Evolutionary conservation across 2,888 invertebrate species (phyloP).

Genomic region (Hemistola chrysoprasaria): DNA sequence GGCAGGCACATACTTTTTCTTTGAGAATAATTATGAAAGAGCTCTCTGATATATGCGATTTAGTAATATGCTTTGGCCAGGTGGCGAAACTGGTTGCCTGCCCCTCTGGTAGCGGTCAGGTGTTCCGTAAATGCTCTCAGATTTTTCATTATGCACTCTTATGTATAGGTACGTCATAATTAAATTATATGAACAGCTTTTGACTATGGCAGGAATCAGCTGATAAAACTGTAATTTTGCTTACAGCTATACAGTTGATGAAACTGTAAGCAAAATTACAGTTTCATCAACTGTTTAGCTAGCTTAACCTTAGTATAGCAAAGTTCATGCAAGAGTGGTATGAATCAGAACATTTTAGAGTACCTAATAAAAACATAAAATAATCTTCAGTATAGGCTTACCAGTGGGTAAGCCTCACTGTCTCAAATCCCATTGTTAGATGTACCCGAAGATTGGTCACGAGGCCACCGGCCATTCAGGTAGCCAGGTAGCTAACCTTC

Average conservation of each 20-base stretch:
- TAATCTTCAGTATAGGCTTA: slow-evolving; percentile 32
- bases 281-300: too few relatives aligned
- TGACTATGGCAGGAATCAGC: slow-evolving; percentile 36
- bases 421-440: slow-evolving; percentile 54
- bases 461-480: slow-evolving; percentile 51
- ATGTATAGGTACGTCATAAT: too few relatives aligned
- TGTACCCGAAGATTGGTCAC: slow-evolving; percentile 51
- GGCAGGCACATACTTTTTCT: slow-evolving; percentile 21
- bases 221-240: slow-evolving; percentile 8
- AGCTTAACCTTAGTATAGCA: too few relatives aligned
- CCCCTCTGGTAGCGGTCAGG: slow-evolving; percentile 52
- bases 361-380: slow-evolving; percentile 27
- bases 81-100: slow-evolving; percentile 67
- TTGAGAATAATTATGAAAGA: slow-evolving; percentile 26
- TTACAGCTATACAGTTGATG: too few relatives aligned
- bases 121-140: slow-evolving; percentile 49
- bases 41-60: slow-evolving; percentile 35
- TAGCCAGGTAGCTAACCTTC: slow-evolving; percentile 33
- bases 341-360: slow-evolving; percentile 10
- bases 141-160: slow-evolving; percentile 41
- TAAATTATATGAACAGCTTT: slow-evolving; percentile 18
- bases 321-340: background rate
- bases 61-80: slow-evolving; percentile 48
- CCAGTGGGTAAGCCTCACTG: slow-evolving; percentile 32
- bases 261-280: too few relatives aligned